Percentiles rank a stretch among this genome's conserved stretches.
These are phyloP conservation scores for Rugalucina vietnamica DNA, from an alignment of 2,888 invertebrate species.

Conservation along the genomic window DNA sequence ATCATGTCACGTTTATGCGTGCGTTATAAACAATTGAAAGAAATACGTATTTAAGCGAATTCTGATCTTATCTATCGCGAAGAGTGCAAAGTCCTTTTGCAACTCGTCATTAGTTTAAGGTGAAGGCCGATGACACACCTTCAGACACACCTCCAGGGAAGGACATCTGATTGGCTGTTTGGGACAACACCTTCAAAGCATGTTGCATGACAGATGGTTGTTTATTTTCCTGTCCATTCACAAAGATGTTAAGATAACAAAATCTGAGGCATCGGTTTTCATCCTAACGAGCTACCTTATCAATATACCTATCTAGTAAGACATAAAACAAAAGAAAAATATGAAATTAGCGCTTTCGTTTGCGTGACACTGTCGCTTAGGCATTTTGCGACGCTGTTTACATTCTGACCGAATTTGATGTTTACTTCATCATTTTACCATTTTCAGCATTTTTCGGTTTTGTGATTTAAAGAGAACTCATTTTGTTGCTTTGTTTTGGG, in stretches of 20 bases:
- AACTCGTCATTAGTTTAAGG: no score
- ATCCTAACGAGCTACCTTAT: not conserved
- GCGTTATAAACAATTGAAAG: no score
- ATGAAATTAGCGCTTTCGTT: not conserved
- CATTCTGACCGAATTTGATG: not conserved
- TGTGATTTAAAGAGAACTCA: no score
- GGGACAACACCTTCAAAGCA: constrained; percentile 30
- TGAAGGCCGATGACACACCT: constrained; percentile 34
- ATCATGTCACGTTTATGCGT: no score
- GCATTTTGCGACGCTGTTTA: not conserved
- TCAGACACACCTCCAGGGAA: constrained; percentile 40
- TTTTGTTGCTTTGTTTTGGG: no score
- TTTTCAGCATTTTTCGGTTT: no score
- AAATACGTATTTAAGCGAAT: no score
- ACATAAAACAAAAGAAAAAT: not conserved
- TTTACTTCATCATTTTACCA: no score
- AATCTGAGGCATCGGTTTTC: not conserved
- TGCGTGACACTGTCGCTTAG: not conserved
- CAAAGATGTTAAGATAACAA: not conserved
- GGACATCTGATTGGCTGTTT: constrained; percentile 33
- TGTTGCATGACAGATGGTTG: not conserved
- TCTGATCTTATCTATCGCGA: no score
- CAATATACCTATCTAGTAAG: not conserved
- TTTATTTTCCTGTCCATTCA: not conserved
- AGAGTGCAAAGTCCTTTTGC: no score